Percentiles rank a stretch among this genome's conserved stretches.
Evolutionary conservation across 2,113 vertebrate species (phyloP).

Genomic region (Todiramphus chloris): DNA sequence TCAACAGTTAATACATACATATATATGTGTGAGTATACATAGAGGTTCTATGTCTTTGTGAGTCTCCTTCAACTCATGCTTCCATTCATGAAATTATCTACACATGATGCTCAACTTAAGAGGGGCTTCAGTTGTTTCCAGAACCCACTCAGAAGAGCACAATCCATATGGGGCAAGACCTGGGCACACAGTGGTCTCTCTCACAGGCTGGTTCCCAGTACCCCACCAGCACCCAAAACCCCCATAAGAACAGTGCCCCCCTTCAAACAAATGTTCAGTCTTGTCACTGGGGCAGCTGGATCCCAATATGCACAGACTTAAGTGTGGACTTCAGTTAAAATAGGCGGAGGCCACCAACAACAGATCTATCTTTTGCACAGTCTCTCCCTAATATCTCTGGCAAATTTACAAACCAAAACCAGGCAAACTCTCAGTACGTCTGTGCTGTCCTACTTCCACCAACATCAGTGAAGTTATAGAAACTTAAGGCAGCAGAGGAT

Average conservation of each 20-base stretch:
- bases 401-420: background rate
- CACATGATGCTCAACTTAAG: background rate
- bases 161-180: fast-evolving
- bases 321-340: background rate
- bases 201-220: background rate
- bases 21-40: background rate
- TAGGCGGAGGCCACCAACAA: background rate
- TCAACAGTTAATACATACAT: background rate
- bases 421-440: background rate
- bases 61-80: background rate
- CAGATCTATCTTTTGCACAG: background rate
- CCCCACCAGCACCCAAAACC: background rate
- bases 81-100: background rate
- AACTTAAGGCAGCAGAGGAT: background rate
- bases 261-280: background rate
- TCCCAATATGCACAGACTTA: background rate
- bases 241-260: background rate
- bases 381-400: background rate
- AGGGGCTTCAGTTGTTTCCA: background rate
- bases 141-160: background rate
- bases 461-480: background rate
- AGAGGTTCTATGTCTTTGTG: background rate
- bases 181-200: background rate
- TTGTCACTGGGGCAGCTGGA: background rate
- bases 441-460: background rate